Evolutionary conservation across 2,888 invertebrate species (phyloP).

Genomic region (Drosophila buzzatii): DNA sequence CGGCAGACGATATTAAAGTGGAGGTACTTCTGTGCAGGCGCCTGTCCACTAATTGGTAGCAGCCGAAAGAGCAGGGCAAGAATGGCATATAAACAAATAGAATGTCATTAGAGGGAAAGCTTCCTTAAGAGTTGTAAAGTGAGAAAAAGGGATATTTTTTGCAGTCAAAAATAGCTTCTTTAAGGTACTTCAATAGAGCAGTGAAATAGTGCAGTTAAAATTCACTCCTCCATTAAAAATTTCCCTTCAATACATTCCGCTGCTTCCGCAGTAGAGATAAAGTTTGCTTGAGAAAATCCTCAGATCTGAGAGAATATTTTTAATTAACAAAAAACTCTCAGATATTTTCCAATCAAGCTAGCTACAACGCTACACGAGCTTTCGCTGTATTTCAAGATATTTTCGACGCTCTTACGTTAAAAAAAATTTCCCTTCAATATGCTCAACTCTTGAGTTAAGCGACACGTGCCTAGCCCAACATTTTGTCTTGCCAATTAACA

Average conservation of each 20-base stretch:
- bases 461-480: constrained; percentile 46
- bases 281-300: neutral
- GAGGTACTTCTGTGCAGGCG: constrained; percentile 40
- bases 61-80: neutral
- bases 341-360: neutral
- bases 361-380: neutral
- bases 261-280: neutral
- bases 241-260: no score
- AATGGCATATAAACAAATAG: neutral
- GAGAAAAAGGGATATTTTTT: no score
- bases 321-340: neutral
- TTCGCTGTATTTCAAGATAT: neutral
- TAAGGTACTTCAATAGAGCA: neutral
- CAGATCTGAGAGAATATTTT: neutral
- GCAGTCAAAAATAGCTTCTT: neutral
- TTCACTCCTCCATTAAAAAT: no score
- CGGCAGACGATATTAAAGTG: constrained; percentile 26
- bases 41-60: constrained; percentile 55
- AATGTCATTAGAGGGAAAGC: constrained; percentile 1
- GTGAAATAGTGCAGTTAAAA: no score
- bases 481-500: constrained; percentile 30
- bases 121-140: neutral
- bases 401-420: neutral
- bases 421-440: constrained; percentile 4
- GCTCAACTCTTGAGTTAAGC: neutral